Base-by-base conservation (phyloP, 2,113 vertebrate species). In the Pan troglodytes region DNA sequence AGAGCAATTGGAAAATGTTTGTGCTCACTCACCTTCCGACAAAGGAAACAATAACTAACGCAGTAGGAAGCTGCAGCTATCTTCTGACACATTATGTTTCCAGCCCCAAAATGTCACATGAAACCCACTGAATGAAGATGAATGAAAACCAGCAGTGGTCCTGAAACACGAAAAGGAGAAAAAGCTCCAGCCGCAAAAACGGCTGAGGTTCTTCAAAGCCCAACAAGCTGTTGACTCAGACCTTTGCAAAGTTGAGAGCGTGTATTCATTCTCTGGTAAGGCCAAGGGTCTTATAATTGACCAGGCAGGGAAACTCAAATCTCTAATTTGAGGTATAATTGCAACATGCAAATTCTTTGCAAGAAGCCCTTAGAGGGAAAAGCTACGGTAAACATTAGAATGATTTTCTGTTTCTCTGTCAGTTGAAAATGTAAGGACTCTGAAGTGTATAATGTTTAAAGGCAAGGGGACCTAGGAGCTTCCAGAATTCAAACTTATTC, bases 31-130 rank as follows among this genome's bases (percentile, higher is more conserved):
- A 97, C 98, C 98, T 98, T 97, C 95, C 94, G 93, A 98, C 98
- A 98, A 98, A 98, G 90, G 97, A 97, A 94, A 97, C 95, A 98
- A 97, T 99, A 98, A 99, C 98, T 98, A 98, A 97, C 97, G 68
- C 94, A 97, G 96, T 96, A 91, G 97, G 95, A 97, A 98, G 97
- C 94, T 97, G 84, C 59, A 96, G 95, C 95, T 98, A 96, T 97
- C 95, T 98, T 98, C 97, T 97, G 96, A 97, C 96, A 98, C 81
- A 82, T 98, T 98, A 98, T 93, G 84, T 97, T 98, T 97, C 96
- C 95, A 84, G 96, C 94, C 95, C 76, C 82, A 84, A 96, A 97
- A 97, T 98, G 97, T 98, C 98, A 98, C 97, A 67, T 97, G 97
- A 96, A 95, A 96, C 85, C 93, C 90, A 70, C 91, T 98, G 98